phyloP scores from a whole-genome alignment of 2,797 vertebrate species.

The Gephyroberyx darwinii region DNA sequence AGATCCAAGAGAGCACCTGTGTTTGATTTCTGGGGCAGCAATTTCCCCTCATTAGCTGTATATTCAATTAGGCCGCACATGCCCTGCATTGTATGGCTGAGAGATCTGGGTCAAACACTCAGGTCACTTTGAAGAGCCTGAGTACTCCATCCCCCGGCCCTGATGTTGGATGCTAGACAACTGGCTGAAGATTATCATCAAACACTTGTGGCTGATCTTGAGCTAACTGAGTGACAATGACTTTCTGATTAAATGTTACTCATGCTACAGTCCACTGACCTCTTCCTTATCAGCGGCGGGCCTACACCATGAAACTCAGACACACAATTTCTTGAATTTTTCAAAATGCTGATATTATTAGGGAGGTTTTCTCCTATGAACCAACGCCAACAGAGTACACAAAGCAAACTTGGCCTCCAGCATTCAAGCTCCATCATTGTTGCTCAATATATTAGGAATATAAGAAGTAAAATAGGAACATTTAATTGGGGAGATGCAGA shows the following conservation, averaged over 20 bases:
- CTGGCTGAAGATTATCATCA: slow-evolving; percentile 60
- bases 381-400: too few relatives aligned
- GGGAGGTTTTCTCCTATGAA: too few relatives aligned
- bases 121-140: slow-evolving; percentile 65
- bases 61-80: slow-evolving; percentile 62
- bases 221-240: slow-evolving; percentile 58
- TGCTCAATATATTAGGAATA: slow-evolving; percentile 49
- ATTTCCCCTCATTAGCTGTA: slow-evolving; percentile 67
- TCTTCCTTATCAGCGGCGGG: neutral
- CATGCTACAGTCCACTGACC: neutral
- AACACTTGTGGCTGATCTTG: slow-evolving; percentile 56
- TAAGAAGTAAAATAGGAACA: slow-evolving; percentile 41
- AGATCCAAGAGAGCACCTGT: slow-evolving; percentile 68
- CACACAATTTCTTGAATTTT: neutral
- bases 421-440: slow-evolving; percentile 9
- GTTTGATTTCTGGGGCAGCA: slow-evolving; percentile 61
- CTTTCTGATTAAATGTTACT: slow-evolving; percentile 57
- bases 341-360: slow-evolving; percentile 5
- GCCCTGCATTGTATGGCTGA: slow-evolving; percentile 48
- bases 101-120: slow-evolving; percentile 65
- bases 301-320: too few relatives aligned
- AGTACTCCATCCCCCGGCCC: slow-evolving; percentile 36
- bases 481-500: slow-evolving; percentile 49
- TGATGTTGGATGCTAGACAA: slow-evolving; percentile 52
- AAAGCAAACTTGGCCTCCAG: neutral